Evolutionary conservation across 2,797 vertebrate genomes (phyloP).

Genomic region (Rachycentron canadum): DNA sequence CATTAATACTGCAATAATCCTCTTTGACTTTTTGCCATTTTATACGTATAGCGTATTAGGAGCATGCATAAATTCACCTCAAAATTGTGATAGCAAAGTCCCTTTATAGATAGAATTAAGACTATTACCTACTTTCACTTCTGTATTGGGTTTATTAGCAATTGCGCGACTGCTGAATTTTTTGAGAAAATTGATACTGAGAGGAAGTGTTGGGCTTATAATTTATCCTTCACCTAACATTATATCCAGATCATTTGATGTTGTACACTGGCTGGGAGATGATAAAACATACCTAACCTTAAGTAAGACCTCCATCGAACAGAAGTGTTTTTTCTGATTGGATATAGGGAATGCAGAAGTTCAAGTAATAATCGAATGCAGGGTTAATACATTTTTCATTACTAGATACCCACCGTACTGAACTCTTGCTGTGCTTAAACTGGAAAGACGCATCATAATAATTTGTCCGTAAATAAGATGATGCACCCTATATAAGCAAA

Average conservation of each 20-base stretch:
- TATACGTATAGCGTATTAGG: conserved; percentile 41
- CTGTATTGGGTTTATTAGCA: conserved; percentile 33
- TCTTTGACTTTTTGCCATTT: conserved; percentile 63
- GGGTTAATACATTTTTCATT: conserved; percentile 36
- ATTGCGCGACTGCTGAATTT: conserved; percentile 15
- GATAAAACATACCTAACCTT: conserved; percentile 4
- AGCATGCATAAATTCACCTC: conserved; percentile 49
- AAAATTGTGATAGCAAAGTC: conserved; percentile 50
- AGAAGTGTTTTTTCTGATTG: conserved; percentile 26
- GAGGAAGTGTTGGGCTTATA: background rate
- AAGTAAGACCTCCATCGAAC: background rate
- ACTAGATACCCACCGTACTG: conserved; percentile 3
- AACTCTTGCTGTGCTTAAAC: conserved; percentile 11
- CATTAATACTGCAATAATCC: conserved; percentile 66
- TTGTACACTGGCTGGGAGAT: conserved; percentile 8
- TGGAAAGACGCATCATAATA: conserved; percentile 11
- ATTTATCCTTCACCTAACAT: conserved; percentile 10
- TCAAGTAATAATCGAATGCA: conserved; percentile 17
- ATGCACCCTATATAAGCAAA: background rate
- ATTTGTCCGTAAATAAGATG: background rate
- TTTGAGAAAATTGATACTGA: background rate
- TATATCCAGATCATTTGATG: background rate
- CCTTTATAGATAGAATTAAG: conserved; percentile 39
- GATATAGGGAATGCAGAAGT: conserved; percentile 11
- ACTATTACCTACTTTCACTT: conserved; percentile 42